Conservation (phyloP, 92 coral and sea anemone species). For the Porites divaricata region DNA sequence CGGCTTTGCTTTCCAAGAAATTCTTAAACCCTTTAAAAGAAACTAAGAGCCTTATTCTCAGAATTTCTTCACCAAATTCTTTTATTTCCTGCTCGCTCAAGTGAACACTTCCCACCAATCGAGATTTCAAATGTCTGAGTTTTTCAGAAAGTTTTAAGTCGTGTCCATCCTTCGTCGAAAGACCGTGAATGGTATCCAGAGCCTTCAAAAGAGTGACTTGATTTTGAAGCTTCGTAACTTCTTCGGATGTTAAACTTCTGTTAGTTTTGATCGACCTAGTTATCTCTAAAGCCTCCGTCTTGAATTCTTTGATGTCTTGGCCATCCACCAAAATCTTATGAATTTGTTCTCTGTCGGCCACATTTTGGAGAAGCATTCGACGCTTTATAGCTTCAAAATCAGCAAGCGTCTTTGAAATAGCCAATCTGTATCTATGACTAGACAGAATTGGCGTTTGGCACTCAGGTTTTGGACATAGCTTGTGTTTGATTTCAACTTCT, state of each 20-base stretch:
- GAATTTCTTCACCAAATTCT: slow-evolving; percentile 6
- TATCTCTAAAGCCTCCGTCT: slow-evolving; percentile 12
- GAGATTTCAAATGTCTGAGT: not conserved
- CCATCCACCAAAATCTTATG: slow-evolving; percentile 1
- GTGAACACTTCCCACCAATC: not conserved
- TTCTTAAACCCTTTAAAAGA: slow-evolving; percentile 30
- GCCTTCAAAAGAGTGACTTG: slow-evolving; percentile 68
- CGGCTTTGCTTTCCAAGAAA: slow-evolving; percentile 10
- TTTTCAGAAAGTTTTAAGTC: not conserved
- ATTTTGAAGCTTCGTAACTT: slow-evolving; percentile 71
- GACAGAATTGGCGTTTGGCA: slow-evolving; percentile 82
- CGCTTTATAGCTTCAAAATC: slow-evolving; percentile 81
- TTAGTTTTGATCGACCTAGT: not conserved
- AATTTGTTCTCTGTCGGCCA: slow-evolving; percentile 12
- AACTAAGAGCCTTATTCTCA: slow-evolving; percentile 9
- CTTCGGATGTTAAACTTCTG: slow-evolving; percentile 59
- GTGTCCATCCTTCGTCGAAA: not conserved
- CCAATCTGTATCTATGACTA: slow-evolving; percentile 86
- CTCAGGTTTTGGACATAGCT: slow-evolving; percentile 67
- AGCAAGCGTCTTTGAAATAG: slow-evolving; percentile 67
- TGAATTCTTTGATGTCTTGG: slow-evolving; percentile 13
- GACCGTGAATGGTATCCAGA: slow-evolving; percentile 3
- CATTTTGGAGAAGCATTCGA: slow-evolving; percentile 25
- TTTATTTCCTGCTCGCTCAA: slow-evolving; percentile 28
- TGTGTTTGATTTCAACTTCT: slow-evolving; percentile 58